A percentile compares a stretch with the other conserved stretches of the same genome.
Evolutionary conservation across 2,888 invertebrate genomes (phyloP).

Genomic region (Cephus pulcher): DNA sequence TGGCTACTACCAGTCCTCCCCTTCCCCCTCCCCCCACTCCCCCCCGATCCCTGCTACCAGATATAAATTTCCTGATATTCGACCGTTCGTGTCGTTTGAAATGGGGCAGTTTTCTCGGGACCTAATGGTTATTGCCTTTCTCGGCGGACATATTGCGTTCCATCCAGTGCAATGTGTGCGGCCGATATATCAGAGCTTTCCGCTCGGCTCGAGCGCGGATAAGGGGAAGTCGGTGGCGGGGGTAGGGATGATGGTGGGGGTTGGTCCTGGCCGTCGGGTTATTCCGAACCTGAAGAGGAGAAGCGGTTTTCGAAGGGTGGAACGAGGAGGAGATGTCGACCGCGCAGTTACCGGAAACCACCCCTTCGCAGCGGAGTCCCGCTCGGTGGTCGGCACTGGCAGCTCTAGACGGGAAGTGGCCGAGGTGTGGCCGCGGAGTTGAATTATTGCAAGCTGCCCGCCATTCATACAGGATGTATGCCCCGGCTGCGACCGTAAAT

Average conservation of each 20-base stretch:
- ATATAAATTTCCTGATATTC: conserved; percentile 73
- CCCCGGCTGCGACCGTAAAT: conserved; percentile 57
- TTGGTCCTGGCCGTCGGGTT: neutral
- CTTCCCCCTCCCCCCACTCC: neutral
- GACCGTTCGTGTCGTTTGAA: conserved; percentile 72
- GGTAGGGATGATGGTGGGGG: conserved; percentile 26
- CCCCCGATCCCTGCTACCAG: conserved; percentile 46
- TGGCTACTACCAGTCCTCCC: conserved; percentile 20
- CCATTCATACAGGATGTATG: conserved; percentile 64
- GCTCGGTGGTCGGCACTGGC: conserved; percentile 47
- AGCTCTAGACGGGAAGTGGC: conserved; percentile 61
- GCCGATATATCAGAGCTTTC: conserved; percentile 69
- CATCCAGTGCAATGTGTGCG: conserved; percentile 72
- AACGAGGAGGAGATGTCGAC: conserved; percentile 41
- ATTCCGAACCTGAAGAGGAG: neutral
- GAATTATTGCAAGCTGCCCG: conserved; percentile 64
- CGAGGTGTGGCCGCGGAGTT: conserved; percentile 64
- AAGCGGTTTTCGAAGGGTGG: conserved; percentile 4
- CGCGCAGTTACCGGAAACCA: conserved; percentile 58
- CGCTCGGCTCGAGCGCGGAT: conserved; percentile 34
- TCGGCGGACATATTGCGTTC: conserved; percentile 73
- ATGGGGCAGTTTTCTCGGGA: conserved; percentile 73
- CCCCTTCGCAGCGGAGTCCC: conserved; percentile 44
- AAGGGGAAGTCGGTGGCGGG: conserved; percentile 19
- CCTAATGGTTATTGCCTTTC: conserved; percentile 75